phyloP scores from a whole-genome alignment of 2,797 vertebrate species.

The Enteromius fasciolatus region DNA sequence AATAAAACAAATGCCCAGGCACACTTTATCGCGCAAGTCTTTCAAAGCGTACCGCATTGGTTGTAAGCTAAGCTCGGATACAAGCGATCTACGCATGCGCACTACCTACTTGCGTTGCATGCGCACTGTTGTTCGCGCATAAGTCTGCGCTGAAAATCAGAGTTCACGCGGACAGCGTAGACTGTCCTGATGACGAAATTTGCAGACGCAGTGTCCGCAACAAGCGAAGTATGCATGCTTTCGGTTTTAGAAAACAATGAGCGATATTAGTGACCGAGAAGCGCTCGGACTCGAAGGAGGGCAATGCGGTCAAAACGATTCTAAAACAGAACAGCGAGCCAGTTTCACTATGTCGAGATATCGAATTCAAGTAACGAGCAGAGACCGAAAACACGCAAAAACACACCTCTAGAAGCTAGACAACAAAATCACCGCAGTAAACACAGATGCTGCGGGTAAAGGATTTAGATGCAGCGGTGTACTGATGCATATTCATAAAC shows the following conservation, averaged over 20 bases:
- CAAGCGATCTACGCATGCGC: slow-evolving; percentile 10
- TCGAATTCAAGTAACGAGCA: neutral
- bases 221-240: neutral
- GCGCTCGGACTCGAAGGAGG: neutral
- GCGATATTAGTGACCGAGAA: neutral
- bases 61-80: no score
- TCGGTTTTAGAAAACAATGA: neutral
- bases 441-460: neutral
- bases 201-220: neutral
- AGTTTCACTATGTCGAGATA: neutral
- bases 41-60: neutral
- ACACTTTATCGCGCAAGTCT: neutral
- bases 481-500: neutral
- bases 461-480: neutral
- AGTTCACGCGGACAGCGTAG: neutral
- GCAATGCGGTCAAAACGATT: neutral
- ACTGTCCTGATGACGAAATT: neutral
- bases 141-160: neutral
- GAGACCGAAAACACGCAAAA: neutral
- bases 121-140: neutral
- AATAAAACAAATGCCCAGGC: neutral
- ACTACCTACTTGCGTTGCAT: neutral
- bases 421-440: neutral
- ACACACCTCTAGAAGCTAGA: neutral
- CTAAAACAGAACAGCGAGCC: neutral